These are phyloP conservation scores for Morone chrysops DNA, from an alignment of 2,113 vertebrate genomes.

Conservation along the genomic window DNA sequence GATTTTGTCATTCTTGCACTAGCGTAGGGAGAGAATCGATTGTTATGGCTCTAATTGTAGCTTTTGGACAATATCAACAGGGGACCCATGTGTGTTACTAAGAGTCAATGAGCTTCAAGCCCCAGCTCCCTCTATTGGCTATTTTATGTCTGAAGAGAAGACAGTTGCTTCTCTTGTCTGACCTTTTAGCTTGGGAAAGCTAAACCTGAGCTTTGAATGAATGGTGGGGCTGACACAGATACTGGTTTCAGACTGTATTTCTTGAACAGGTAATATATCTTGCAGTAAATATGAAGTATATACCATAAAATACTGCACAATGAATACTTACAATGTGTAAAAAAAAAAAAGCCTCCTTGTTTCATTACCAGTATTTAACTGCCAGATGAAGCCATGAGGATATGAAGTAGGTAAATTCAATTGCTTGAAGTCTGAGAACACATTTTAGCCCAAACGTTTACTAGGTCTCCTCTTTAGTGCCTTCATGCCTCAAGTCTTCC, in stretches of 20 bases:
- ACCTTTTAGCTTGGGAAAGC: neutral
- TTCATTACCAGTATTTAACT: neutral
- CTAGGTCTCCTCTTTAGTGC: neutral
- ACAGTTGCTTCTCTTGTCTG: neutral
- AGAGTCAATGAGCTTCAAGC: conserved; percentile 5
- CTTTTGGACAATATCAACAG: neutral
- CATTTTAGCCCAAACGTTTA: neutral
- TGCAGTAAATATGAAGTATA: neutral
- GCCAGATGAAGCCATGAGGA: conserved; percentile 3
- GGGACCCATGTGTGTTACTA: neutral
- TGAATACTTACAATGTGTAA: neutral
- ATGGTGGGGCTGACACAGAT: neutral
- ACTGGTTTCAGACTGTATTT: neutral
- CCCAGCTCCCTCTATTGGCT: neutral
- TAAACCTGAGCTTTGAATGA: neutral
- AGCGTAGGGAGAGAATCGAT: neutral
- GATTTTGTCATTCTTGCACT: neutral
- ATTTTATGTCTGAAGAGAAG: neutral
- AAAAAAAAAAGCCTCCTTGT: conserved; percentile 14
- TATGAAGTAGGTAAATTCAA: neutral
- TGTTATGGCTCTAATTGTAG: neutral
- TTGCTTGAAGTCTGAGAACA: neutral
- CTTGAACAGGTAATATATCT: neutral
- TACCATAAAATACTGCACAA: neutral
- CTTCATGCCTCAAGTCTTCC: conserved; percentile 7